Base-by-base conservation (phyloP, 2,113 vertebrate species). In the Hystrix brachyura region DNA sequence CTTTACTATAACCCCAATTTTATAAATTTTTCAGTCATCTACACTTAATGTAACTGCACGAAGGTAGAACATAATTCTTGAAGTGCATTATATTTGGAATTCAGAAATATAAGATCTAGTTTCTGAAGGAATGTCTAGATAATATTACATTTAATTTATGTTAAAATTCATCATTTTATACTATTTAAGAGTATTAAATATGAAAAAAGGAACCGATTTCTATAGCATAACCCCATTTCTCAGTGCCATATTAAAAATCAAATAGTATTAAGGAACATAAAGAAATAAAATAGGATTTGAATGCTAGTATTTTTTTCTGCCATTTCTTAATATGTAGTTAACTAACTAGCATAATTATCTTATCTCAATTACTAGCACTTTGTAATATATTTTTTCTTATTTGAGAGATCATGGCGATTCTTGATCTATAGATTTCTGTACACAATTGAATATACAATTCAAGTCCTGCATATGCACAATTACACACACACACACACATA, bases 151-250 rank as follows among this genome's bases (percentile, higher is more conserved):
- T 64, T 83, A 46, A 34, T 25, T 55, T 57, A 46, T 23, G 57
- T 89, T 55, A 7, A 17, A 80, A 72, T 51, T 51, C 10, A 3
- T 93, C 55, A 90, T 91, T 72, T 14, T 10, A 86, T 90, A 48
- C 85, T 89, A 9, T 55, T 96, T 90, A 88, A 87, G 23, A 78
- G 53, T 67, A 76, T 69, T 95, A 84, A 65, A 65, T 87, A 87
- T 51, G 43, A 59, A 92, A 94, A n/a, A 21, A 91, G 46, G 51
- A 27, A 62, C 34, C 80, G 64, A 81, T 21, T 84, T 51, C 46
- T 72, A 69, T 29, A 86, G 29, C 19, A 83, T 90, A 87, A 81
- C 2, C 69, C 10, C 12, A 7, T 96, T 95, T 84, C 8, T 48
- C 34, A 78, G 83, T 83, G 34, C 46, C 48, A 43, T 29, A 74